Base-by-base conservation (phyloP, 2,113 vertebrate genomes). In the Notothenia rossii region DNA sequence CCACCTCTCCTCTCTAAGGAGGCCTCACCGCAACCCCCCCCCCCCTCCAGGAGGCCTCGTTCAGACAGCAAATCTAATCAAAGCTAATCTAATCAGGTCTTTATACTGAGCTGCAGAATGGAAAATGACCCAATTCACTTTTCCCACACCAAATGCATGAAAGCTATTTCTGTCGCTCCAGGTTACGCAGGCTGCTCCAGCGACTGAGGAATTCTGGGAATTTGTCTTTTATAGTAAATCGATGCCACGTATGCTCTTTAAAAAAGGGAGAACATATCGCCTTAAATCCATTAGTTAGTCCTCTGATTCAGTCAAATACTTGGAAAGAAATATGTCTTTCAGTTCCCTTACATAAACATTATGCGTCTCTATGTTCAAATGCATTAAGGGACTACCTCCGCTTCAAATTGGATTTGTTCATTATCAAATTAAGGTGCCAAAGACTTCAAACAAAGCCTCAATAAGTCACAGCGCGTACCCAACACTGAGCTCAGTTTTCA, bases 51-150 rank as follows among this genome's bases (percentile, higher is more conserved):
- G 82, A 76, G 49, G 72, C 69, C 70, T 73, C 51, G 64, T 73
- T 81, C 86, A 85, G 81, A 77, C 79, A 9, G 73, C 82, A 72
- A 71, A 88, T 81, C 87, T 78, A 91, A 90, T 91, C 90, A 82
- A 83, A 90, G 83, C 85, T 77, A 75, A 93, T 93, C 91, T 84
- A 88, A 91, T 88, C 88, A 90, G 89, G 79, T 79, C 87, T 86
- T 79, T 79, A 74, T 71, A 65, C 79, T 2, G 72, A 68, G 78
- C 79, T 17, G 69, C 63, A 78, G 72, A 87, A 75, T 7, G 59
- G 69, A 55, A 82, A 79, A 75, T 83, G 88, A 93, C 89, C 89
- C 82, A 88, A 29, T 88, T 92, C 80, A 89, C 80, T 84, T 88
- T 83, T 89, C 86, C 75, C 78, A 87, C 85, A 89, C 82, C 81